A percentile compares a stretch with the other conserved stretches of the same genome.
Conservation (phyloP, 2,113 vertebrate species). For the Crotophaga sulcirostris region DNA sequence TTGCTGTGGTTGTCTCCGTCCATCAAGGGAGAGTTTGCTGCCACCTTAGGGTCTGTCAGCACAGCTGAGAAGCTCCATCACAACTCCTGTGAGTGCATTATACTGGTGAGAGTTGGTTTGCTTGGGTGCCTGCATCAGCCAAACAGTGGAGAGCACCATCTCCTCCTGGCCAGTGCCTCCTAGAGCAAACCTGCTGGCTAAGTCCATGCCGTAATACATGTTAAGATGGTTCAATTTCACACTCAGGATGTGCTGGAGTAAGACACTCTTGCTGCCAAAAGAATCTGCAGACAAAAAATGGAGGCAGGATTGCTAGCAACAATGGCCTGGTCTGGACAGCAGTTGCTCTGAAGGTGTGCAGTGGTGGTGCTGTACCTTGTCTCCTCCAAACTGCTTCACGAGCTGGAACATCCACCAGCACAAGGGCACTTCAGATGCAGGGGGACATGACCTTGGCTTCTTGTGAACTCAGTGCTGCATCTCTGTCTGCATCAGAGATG, state of each 20-base stretch:
- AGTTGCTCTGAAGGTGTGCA: neutral
- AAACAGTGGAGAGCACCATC: neutral
- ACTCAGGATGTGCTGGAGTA: neutral
- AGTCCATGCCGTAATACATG: neutral
- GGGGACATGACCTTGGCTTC: neutral
- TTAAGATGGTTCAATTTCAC: neutral
- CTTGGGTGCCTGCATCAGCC: neutral
- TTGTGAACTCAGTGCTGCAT: neutral
- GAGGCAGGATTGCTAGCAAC: neutral
- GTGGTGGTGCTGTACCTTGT: neutral
- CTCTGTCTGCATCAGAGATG: neutral
- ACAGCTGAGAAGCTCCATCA: neutral
- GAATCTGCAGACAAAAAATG: neutral
- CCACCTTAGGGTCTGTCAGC: slow-evolving; percentile 60
- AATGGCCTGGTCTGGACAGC: fast-evolving
- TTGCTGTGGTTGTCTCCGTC: neutral
- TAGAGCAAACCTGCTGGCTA: neutral
- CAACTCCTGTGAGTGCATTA: neutral
- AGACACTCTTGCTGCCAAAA: neutral
- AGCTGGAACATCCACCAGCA: neutral
- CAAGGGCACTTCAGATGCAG: neutral
- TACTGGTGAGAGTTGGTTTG: neutral
- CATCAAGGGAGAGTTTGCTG: slow-evolving; percentile 50
- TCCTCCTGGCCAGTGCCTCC: neutral
- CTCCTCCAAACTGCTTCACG: neutral